Base-by-base conservation (phyloP, 2,797 vertebrate species). In the Pseudochirops corinnae region DNA sequence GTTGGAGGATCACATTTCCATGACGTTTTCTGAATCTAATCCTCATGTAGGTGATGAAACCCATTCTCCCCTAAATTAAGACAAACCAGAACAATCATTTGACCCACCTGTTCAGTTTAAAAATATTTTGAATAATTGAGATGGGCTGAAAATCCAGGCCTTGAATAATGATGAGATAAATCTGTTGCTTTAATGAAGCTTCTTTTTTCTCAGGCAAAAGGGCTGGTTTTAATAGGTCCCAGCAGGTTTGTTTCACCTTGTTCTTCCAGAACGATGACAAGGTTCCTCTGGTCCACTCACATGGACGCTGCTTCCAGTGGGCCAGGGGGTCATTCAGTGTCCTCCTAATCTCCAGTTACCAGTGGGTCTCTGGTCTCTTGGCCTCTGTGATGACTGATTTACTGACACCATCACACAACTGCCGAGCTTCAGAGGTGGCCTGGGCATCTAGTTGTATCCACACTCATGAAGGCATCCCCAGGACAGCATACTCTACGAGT, bases 21-120 rank as follows among this genome's bases (percentile, higher is more conserved):
- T 97, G 97, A 98, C 95, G 97, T 97, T 98, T 97, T 98, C 97
- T 98, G 97, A 98, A 98, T 98, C 97, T 97, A 98, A 97, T 98
- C 97, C 97, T 97, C 97, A 97, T 98, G 97, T 97, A 98, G 98
- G 97, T 97, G 98, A 98, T 98, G 98, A 98, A 98, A 98, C 97
- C 98, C 96, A 97, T 98, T 98, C 97, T 97, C 97, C 97, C 97
- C 94, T 97, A 96, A 96, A 98, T 97, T 97, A 98, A 96, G 97
- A 98, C 96, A 96, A 98, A 98, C 97, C 97, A 98, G 96, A 97
- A 95, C 97, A 97, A 97, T 98, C 97, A 97, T 98, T 98, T 98
- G 96, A 98, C 97, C 98, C 98, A 98, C 98, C 98, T 98, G 98
- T 97, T 96, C 93, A 96, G 96, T 97, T 98, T 95, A 97, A 97